Conservation (phyloP, 2,797 vertebrate species). For the Takifugu ocellatus region DNA sequence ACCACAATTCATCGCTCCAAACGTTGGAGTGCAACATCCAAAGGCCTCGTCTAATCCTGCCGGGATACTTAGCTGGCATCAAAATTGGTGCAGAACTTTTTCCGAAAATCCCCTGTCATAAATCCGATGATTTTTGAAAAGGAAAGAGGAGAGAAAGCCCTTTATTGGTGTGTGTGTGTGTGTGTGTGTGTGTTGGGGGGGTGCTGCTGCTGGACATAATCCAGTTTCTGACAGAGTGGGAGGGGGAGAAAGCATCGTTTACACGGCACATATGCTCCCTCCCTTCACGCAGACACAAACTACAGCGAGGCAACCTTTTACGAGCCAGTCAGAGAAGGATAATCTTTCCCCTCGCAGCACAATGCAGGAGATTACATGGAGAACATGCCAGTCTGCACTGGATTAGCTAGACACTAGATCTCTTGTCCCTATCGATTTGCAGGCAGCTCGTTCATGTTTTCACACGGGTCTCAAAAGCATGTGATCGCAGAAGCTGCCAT, state of each 20-base stretch:
- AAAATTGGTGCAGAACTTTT: slow-evolving; percentile 66
- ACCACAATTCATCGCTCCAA: slow-evolving; percentile 57
- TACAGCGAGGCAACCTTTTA: slow-evolving; percentile 73
- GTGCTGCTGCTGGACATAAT: slow-evolving; percentile 75
- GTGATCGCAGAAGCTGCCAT: slow-evolving; percentile 54
- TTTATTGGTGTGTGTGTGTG: slow-evolving; percentile 65
- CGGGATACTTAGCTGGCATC: slow-evolving; percentile 66
- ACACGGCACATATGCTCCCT: slow-evolving; percentile 62
- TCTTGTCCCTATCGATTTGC: slow-evolving; percentile 79
- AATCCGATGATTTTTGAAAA: slow-evolving; percentile 72
- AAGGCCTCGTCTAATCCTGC: slow-evolving; percentile 69
- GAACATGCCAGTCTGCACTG: slow-evolving; percentile 79
- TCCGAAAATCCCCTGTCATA: slow-evolving; percentile 70
- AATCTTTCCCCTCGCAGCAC: slow-evolving; percentile 78
- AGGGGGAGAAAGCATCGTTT: slow-evolving; percentile 65
- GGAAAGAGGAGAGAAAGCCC: slow-evolving; percentile 65
- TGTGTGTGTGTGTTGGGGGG: slow-evolving; percentile 17
- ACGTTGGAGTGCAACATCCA: slow-evolving; percentile 38
- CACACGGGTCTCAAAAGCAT: slow-evolving; percentile 66
- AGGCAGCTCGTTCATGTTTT: slow-evolving; percentile 78
- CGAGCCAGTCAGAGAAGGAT: slow-evolving; percentile 77
- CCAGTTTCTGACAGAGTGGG: slow-evolving; percentile 72
- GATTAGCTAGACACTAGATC: slow-evolving; percentile 78
- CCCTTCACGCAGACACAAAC: slow-evolving; percentile 63
- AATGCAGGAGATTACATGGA: slow-evolving; percentile 78